Percentiles rank a stretch among this genome's conserved stretches.
Evolutionary conservation across 2,113 vertebrate genomes (phyloP).

Genomic region (Stomatorhinus ivindoensis): DNA sequence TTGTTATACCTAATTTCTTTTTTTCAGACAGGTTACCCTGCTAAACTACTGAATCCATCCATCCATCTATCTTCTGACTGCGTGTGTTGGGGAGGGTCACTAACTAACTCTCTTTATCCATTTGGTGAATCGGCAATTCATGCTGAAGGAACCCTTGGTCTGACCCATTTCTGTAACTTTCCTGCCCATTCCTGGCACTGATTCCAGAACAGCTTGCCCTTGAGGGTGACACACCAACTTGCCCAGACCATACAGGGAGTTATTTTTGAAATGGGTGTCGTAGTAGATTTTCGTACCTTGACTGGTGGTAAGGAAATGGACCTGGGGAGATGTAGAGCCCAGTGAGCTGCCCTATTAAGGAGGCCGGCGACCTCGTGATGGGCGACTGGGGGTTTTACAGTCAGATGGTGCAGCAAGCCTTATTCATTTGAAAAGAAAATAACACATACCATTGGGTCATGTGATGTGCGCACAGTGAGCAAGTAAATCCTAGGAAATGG

Average conservation of each 20-base stretch:
- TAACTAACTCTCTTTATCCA: neutral
- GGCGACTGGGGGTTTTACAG: neutral
- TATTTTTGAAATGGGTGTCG: neutral
- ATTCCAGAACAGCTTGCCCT: neutral
- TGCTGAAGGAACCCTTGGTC: neutral
- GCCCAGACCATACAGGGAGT: neutral
- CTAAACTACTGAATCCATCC: neutral
- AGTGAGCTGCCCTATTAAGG: neutral
- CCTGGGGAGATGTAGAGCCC: neutral
- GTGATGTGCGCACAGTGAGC: neutral
- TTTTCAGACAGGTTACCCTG: neutral
- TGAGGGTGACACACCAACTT: neutral
- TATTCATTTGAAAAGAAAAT: neutral
- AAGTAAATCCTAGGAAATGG: neutral
- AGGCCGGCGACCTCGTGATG: neutral
- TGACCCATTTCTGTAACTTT: slow-evolving; percentile 16
- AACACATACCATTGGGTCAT: neutral
- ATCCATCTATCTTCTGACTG: neutral
- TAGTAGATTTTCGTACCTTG: neutral
- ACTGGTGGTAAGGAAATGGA: neutral
- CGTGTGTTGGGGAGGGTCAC: neutral
- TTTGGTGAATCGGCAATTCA: slow-evolving; percentile 6
- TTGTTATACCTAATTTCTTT: neutral
- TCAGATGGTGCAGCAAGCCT: too few relatives aligned
- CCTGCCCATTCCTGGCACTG: neutral